Conservation (phyloP, 2,113 vertebrate species). For the Dicrurus megarhynchus region DNA sequence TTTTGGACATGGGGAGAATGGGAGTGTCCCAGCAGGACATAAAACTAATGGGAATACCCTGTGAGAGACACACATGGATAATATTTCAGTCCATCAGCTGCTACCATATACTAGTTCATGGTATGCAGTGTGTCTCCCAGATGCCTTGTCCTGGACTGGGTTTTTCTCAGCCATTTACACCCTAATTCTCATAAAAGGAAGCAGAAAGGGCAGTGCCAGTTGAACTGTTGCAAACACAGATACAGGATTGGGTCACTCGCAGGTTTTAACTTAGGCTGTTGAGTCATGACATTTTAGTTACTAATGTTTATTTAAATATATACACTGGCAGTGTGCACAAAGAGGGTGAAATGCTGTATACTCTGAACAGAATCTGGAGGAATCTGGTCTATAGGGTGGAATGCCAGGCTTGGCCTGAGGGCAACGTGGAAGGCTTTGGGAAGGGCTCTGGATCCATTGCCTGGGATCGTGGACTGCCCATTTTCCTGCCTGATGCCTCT, state of each 20-base stretch:
- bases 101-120: background rate
- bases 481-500: background rate
- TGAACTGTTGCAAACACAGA: background rate
- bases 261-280: background rate
- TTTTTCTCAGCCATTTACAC: background rate
- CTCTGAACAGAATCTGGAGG: background rate
- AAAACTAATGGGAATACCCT: background rate
- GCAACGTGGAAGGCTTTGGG: background rate
- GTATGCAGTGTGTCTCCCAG: background rate
- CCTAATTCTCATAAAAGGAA: background rate
- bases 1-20: background rate
- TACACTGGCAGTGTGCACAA: background rate
- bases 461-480: background rate
- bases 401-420: no score
- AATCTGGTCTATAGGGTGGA: fast-evolving
- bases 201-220: background rate
- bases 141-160: background rate
- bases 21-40: background rate
- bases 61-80: background rate
- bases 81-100: background rate
- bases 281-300: background rate
- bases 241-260: background rate
- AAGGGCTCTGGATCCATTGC: background rate
- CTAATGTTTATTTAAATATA: background rate
- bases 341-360: background rate